Evolutionary conservation across 2,888 invertebrate species (phyloP), one percentile per base, ranked within the genome.

Genomic region (Diachrysia chrysitis): DNA sequence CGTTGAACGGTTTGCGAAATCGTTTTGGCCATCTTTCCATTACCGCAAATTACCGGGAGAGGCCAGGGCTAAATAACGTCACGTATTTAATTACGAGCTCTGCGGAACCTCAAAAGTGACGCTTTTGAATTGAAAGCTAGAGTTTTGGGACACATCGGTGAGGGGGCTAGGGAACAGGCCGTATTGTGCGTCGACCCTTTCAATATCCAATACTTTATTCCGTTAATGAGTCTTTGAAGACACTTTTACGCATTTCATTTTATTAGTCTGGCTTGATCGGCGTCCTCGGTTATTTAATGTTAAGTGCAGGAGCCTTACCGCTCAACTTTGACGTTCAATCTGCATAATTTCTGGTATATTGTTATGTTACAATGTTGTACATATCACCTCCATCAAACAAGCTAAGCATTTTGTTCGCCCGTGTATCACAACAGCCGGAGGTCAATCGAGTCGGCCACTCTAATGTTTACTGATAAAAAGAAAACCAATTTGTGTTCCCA

Each of bases 81-180:
- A 94, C 94, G 93, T 94, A 93, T 93, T 94, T 93, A 93, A 93
- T 94, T 92, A 92, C 87, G 77, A 85, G 86, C 88, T 87, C 89
- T 80, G 86, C 88, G 85, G 85, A 86, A 86, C 85, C 87, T 87
- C 88, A 87, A 89, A 90, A 90, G 87, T 90, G 89, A 85, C 88
- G 85, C 86, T 89, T 89, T 88, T 78, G 86, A 91, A 92, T 91
- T 92, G 90, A 90, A 91, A 88, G 87, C 87, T 88, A 89, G 89
- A 85, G 86, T 87, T 81, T 76, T 59, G 78, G 68, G 82, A 86
- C 85, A 88, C 84, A 90, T 80, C 69, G 86, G 54, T 46, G 25
- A 61, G 56, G 63, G 25, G 68, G 10, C 58, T 19, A 35, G 60
- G 21, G 16, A 64, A 62, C 70, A 42, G 23, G 37, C 10, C 10